Percentiles rank a stretch among this genome's conserved stretches.
These are phyloP conservation scores for Aurelia aurita DNA, from an alignment of 30 jellyfish, hydroid and myxozoan genomes.

Conservation along the genomic window DNA sequence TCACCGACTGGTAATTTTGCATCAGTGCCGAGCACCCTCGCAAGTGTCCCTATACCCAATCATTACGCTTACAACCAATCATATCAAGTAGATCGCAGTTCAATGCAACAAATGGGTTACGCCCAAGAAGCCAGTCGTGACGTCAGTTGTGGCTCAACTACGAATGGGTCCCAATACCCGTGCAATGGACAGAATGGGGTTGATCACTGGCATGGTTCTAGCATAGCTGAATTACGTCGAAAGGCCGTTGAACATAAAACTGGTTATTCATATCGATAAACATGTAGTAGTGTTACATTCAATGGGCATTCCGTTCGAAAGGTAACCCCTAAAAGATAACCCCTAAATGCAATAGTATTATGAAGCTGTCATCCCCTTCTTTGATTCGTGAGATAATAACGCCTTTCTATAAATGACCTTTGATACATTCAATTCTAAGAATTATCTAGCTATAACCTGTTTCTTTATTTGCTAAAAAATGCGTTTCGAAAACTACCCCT, in stretches of 20 bases:
- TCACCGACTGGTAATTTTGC: conserved; percentile 82
- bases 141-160: conserved; percentile 65
- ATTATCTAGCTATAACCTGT: no score
- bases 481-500: no score
- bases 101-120: conserved; percentile 72
- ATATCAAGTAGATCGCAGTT: conserved; percentile 78
- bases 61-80: conserved; percentile 84
- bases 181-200: conserved; percentile 84
- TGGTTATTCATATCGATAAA: conserved; percentile 72
- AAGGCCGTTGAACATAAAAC: conserved; percentile 90
- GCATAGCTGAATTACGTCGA: conserved; percentile 88
- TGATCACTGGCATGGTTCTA: conserved; percentile 90
- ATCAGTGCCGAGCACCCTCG: conserved; percentile 56
- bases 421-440: no score
- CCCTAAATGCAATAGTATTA: no score
- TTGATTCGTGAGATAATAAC: no score
- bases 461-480: no score
- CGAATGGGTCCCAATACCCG: conserved; percentile 75
- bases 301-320: no score
- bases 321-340: no score
- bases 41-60: conserved; percentile 63
- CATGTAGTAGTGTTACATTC: background rate
- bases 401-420: no score
- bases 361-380: no score
- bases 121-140: conserved; percentile 80